These are phyloP conservation scores for Rhizoglyphus robini DNA, from an alignment of 1,140 invertebrate species.

Conservation along the genomic window DNA sequence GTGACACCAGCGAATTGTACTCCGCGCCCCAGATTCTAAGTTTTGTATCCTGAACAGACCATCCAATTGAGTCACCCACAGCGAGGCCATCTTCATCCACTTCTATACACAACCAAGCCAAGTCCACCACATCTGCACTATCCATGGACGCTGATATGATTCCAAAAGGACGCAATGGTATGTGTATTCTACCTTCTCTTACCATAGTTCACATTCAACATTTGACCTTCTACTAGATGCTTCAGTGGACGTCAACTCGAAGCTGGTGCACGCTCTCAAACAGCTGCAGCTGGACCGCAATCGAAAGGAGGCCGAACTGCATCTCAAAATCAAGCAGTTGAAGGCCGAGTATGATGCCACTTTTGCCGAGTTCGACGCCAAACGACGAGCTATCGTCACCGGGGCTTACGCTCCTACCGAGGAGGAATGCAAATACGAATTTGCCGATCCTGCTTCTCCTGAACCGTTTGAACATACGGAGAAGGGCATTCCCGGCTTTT, in stretches of 20 bases:
- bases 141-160: too few relatives aligned
- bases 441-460: constrained; percentile 44
- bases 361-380: constrained; percentile 71
- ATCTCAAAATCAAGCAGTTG: constrained; percentile 79
- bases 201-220: too few relatives aligned
- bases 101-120: too few relatives aligned
- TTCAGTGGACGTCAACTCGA: not conserved
- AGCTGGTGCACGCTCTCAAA: constrained; percentile 66
- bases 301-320: constrained; percentile 83
- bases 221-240: too few relatives aligned
- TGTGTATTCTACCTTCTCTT: too few relatives aligned
- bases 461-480: constrained; percentile 31
- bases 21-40: too few relatives aligned
- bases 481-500: constrained; percentile 83
- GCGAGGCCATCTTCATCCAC: too few relatives aligned
- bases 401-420: constrained; percentile 76
- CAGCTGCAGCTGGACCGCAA: constrained; percentile 75
- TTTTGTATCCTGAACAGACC: too few relatives aligned
- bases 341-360: constrained; percentile 88
- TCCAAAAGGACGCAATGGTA: too few relatives aligned
- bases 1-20: too few relatives aligned
- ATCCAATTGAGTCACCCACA: too few relatives aligned
- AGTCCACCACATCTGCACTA: too few relatives aligned
- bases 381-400: constrained; percentile 56
- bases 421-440: constrained; percentile 67